Base-by-base conservation (phyloP, 2,888 invertebrate genomes). In the Phortica okadai region DNA sequence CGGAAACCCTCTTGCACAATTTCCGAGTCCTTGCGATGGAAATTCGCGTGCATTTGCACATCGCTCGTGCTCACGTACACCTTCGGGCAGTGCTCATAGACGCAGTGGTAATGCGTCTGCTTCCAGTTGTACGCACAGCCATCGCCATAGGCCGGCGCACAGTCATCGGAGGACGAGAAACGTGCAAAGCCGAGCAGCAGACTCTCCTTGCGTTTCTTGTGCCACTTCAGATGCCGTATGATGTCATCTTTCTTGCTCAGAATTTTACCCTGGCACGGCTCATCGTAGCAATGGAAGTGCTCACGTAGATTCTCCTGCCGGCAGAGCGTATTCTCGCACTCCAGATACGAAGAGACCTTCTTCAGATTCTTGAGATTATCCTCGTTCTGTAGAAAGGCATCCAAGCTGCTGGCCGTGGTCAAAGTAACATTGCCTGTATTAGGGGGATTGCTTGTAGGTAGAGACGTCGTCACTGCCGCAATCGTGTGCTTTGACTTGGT, bases 1-100 rank as follows among this genome's bases (percentile, higher is more conserved):
- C 98, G 98, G 92, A 99, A 99, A 0, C 99, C 99, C 91, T 99
- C 99, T 89, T 98, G 98, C 76, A 98, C 97, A 86, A 99, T 99
- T 21, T 98, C 98, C 0, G 98, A 97, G 91, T 99, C 98, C 91
- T 99, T 99, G 76, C 98, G 94, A 91, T 99, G 99, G 91, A 98
- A 99, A 92, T 99, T 99, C 4, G 99, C 98, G 92, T 99, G 99
- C 99, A 99, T 99, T 92, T 99, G 99, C 5, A 99, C 99, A 92
- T 99, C 99, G 72, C 98, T 98, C 4, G 99, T 99, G 87, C 98
- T 98, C 90, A 99, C 98, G 93, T 99, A 99, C 0, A 98, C 97
- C 93, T 98, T 98, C 92, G 96, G 96, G 91, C 97, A 97, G 83
- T 96, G 95, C 90, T 96, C 97, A 92, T 98, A 98, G 81, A 99